A percentile compares a stretch with the other conserved stretches of the same genome.
Conservation (phyloP, 2,113 vertebrate species). For the Silurus glanis region DNA sequence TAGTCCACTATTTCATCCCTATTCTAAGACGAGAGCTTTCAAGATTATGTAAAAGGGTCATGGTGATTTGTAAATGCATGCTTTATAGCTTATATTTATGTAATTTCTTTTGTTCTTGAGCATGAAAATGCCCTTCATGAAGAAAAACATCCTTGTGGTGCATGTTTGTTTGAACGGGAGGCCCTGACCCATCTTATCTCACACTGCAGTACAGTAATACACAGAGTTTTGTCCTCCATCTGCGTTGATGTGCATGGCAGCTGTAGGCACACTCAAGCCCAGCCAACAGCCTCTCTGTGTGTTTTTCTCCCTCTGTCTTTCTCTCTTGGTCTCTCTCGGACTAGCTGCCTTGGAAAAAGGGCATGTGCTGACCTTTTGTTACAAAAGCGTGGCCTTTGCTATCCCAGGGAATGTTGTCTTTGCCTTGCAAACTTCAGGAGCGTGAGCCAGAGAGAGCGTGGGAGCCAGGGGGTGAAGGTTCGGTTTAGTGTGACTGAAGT, state of each 20-base stretch:
- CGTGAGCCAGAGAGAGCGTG: conserved; percentile 34
- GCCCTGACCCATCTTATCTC: conserved; percentile 50
- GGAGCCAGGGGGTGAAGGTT: conserved; percentile 1
- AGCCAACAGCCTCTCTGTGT: conserved; percentile 10
- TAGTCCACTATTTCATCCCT: neutral
- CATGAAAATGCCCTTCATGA: neutral
- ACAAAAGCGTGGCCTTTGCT: conserved; percentile 53
- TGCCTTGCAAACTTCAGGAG: conserved; percentile 41
- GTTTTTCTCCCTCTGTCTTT: neutral
- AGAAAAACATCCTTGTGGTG: conserved; percentile 16
- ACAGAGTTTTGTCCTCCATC: conserved; percentile 22
- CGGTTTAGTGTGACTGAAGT: conserved; percentile 7
- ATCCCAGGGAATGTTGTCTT: conserved; percentile 48
- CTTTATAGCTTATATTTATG: neutral
- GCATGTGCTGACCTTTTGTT: conserved; percentile 53
- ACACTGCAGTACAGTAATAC: conserved; percentile 30
- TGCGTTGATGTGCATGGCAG: conserved; percentile 45
- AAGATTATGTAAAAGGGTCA: conserved; percentile 33
- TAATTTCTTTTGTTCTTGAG: neutral
- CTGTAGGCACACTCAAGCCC: conserved; percentile 7
- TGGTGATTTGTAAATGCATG: neutral
- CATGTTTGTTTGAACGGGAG: conserved; percentile 42
- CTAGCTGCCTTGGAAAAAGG: conserved; percentile 44
- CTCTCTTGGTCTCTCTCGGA: neutral
- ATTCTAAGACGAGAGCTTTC: neutral